These are phyloP conservation scores for Motacilla alba DNA, from an alignment of 2,113 vertebrate species.

Conservation along the genomic window DNA sequence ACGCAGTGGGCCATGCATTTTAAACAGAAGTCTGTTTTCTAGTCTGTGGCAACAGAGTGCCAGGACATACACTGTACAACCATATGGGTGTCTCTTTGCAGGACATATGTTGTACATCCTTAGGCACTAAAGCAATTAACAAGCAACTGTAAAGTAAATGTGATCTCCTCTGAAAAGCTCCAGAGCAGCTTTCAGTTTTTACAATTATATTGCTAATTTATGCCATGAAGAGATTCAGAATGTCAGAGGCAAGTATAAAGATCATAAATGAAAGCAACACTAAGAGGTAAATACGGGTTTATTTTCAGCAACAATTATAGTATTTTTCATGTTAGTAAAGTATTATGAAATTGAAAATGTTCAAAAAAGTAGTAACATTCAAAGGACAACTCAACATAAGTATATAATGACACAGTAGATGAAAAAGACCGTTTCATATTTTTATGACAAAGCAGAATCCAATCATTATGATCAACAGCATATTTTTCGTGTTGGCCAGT, in stretches of 20 bases:
- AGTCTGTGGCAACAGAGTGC: slow-evolving; percentile 44
- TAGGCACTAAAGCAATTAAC: slow-evolving; percentile 63
- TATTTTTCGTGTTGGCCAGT: not conserved
- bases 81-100: slow-evolving; percentile 53
- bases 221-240: not conserved
- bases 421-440: not conserved
- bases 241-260: not conserved
- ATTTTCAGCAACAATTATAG: not conserved
- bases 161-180: slow-evolving; percentile 36
- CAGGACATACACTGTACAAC: slow-evolving; percentile 51
- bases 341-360: not conserved
- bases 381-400: not conserved
- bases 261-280: not conserved
- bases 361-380: not conserved
- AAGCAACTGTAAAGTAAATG: slow-evolving; percentile 53
- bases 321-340: not conserved
- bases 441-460: not conserved
- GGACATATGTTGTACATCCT: slow-evolving; percentile 60
- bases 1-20: slow-evolving; percentile 26
- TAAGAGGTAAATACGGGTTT: not conserved
- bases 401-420: not conserved
- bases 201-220: slow-evolving; percentile 34
- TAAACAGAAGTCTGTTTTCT: slow-evolving; percentile 53
- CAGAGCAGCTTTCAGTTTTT: slow-evolving; percentile 25
- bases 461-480: not conserved